Evolutionary conservation across 2,888 invertebrate genomes (phyloP), one percentile per base, ranked within the genome.

Genomic region (Dermolepida albohirtum): DNA sequence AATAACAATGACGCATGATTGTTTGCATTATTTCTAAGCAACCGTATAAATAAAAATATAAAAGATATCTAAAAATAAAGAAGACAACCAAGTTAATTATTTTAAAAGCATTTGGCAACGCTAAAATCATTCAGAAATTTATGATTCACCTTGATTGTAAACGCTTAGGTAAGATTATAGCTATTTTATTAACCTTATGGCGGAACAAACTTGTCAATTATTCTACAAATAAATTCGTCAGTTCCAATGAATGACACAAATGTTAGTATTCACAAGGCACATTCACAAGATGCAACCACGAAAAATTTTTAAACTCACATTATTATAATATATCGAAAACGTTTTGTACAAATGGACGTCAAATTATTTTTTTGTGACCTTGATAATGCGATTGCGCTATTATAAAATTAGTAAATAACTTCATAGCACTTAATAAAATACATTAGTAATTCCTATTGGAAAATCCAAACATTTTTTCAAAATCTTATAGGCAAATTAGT

Each of bases 1-100:
- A 54, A 57, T 54, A 68, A 64, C 59, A 65, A 55, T 65, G 65
- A 68, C 68, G 65, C 50, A 49, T 41, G 47, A 66, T 55, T 66
- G 57, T 55, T 66, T 59, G 49, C 47, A 66, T 47, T 49, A 57
- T 55, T 57, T 57, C 66, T 47, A 40, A 49, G 59, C 44, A 59
- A 59, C 59, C 59, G 16, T 59, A 59, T 59, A 59, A 59, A 59
- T 59, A 59, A 59, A 59, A 47, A 34, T 8, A 8, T 10, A 44
- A 16, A 17, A 6, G 7, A 10, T 34, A 22, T 29, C 59, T 47
- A 59, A 44, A 59, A 59, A 59, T 59, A 59, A 44, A 27, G 11
- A 1, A 10, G 14, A 27, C 12, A 43, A 22, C 43, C 16, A 43
- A 17, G 43, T 17, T 55, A 44, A 44, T 59, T 59, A 14, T 12